These are phyloP conservation scores for Scaptodrosophila lebanonensis DNA, from an alignment of 1,140 invertebrate species.

Conservation along the genomic window DNA sequence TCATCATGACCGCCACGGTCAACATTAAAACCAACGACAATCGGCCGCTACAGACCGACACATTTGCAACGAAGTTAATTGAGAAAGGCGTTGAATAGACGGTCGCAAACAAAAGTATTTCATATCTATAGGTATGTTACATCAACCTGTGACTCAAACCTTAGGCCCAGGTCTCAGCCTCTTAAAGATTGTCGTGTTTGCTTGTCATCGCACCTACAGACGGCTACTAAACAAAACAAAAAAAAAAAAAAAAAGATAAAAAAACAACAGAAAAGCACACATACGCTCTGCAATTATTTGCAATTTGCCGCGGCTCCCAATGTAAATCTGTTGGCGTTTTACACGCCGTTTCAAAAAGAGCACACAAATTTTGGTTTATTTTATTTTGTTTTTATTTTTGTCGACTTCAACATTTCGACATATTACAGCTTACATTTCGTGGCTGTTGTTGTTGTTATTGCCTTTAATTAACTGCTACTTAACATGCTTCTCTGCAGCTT, in stretches of 20 bases:
- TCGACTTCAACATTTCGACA: constrained; percentile 11
- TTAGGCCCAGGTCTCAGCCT: no score
- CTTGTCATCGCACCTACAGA: no score
- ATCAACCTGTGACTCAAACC: no score
- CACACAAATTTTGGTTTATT: constrained; percentile 5
- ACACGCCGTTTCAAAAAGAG: constrained; percentile 1
- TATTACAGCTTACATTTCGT: constrained; percentile 26
- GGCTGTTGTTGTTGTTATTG: constrained; percentile 50
- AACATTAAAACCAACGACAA: no score
- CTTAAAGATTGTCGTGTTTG: no score
- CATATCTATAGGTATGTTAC: background rate
- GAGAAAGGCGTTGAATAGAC: constrained; percentile 13
- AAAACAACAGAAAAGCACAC: no score
- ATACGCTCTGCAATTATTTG: constrained; percentile 70
- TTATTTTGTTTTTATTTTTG: constrained; percentile 1
- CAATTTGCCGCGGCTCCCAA: constrained; percentile 48
- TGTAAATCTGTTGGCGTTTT: background rate
- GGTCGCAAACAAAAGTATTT: constrained; percentile 6
- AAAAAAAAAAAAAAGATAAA: no score
- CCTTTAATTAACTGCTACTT: constrained; percentile 63
- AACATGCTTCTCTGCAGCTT: constrained; percentile 30
- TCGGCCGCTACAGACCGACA: background rate
- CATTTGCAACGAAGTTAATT: constrained; percentile 2
- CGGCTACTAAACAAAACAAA: no score
- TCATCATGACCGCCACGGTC: no score